A percentile compares a stretch with the other conserved stretches of the same genome.
Evolutionary conservation across 2,113 vertebrate species (phyloP).

Genomic region (Psittacula cyanocephala): DNA sequence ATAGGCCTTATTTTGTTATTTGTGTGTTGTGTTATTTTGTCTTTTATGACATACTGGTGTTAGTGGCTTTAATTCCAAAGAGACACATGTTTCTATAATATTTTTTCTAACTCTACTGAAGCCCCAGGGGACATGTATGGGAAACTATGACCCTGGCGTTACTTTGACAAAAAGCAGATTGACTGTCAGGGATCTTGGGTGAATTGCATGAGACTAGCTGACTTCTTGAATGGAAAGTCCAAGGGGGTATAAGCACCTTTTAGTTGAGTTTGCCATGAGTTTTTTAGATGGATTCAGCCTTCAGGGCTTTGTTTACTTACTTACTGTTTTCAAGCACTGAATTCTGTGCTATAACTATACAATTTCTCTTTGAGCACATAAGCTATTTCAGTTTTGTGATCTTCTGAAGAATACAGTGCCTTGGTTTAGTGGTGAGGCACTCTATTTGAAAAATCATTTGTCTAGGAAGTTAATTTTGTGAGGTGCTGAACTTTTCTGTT

Average conservation of each 20-base stretch:
- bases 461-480: not conserved
- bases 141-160: not conserved
- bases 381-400: not conserved
- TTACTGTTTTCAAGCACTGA: not conserved
- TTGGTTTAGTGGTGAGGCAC: not conserved
- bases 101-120: not conserved
- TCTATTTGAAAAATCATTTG: not conserved
- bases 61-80: not conserved
- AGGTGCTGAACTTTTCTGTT: not conserved
- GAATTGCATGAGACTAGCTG: not conserved
- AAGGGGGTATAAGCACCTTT: not conserved
- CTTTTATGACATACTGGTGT: not conserved
- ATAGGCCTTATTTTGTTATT: not conserved
- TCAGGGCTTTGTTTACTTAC: not conserved
- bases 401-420: not conserved
- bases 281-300: not conserved
- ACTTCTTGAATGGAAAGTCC: not conserved
- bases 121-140: accelerated
- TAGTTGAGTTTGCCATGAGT: not conserved
- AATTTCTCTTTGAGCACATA: not conserved
- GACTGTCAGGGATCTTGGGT: not conserved
- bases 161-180: not conserved
- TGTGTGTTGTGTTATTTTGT: not conserved
- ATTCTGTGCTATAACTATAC: not conserved
- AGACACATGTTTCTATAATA: not conserved